These are phyloP conservation scores for Zhengitettix transpicula DNA, from an alignment of 2,888 invertebrate species.

Conservation along the genomic window DNA sequence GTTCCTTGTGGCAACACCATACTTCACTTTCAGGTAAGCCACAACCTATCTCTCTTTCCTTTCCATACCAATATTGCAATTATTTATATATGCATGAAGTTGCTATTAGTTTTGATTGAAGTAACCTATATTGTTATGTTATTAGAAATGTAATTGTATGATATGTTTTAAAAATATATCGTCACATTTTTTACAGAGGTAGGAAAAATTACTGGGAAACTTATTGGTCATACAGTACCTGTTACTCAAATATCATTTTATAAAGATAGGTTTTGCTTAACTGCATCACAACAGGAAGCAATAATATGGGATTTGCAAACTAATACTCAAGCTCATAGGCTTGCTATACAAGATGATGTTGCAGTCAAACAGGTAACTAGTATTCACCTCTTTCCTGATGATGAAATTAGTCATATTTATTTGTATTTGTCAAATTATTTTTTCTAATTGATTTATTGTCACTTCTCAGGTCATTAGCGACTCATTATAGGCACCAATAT, in stretches of 20 bases:
- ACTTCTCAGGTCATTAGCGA: too few species aligned
- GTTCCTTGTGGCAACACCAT: too few species aligned
- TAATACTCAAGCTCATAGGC: slow-evolving; percentile 31
- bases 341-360: slow-evolving; percentile 23
- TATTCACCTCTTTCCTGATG: not conserved
- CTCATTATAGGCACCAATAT: too few species aligned
- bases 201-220: slow-evolving; percentile 25
- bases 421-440: slow-evolving; percentile 2
- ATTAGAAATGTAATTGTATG: too few species aligned
- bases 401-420: slow-evolving; percentile 19
- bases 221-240: slow-evolving; percentile 39
- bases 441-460: too few species aligned
- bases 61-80: too few species aligned
- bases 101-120: too few species aligned
- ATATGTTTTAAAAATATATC: too few species aligned
- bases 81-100: too few species aligned
- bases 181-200: slow-evolving; percentile 3
- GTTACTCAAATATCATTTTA: slow-evolving; percentile 41
- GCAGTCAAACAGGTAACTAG: slow-evolving; percentile 23
- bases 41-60: too few species aligned
- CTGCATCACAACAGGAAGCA: slow-evolving; percentile 41
- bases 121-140: too few species aligned
- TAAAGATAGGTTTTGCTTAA: slow-evolving; percentile 33
- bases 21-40: too few species aligned
- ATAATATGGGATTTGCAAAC: slow-evolving; percentile 46